phyloP scores from a whole-genome alignment of 2,888 invertebrate species.

The Aplocera efformata region DNA sequence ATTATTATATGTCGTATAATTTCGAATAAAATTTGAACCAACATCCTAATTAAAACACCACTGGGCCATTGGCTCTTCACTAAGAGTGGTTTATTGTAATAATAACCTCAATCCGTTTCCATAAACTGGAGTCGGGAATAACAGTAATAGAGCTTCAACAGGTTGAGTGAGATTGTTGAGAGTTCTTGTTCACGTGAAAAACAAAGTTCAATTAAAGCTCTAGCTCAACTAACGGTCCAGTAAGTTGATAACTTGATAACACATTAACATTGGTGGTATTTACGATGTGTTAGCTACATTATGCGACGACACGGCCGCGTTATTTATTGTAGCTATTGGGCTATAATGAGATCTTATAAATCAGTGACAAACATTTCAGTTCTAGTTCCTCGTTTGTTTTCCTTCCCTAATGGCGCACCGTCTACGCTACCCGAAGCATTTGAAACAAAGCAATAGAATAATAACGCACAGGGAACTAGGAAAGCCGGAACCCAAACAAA shows the following conservation, averaged over 20 bases:
- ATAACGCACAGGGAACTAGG: slow-evolving; percentile 11
- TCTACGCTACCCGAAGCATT: not conserved
- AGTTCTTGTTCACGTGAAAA: slow-evolving; percentile 5
- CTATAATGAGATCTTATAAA: too few species aligned
- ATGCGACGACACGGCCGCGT: too few species aligned
- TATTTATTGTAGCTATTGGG: too few species aligned
- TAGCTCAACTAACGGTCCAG: not conserved
- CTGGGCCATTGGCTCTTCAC: too few species aligned
- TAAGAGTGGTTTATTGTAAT: too few species aligned
- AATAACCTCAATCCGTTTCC: not conserved
- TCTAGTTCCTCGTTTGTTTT: slow-evolving; percentile 1
- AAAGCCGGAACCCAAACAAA: slow-evolving; percentile 16
- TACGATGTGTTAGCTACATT: too few species aligned
- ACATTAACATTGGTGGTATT: too few species aligned
- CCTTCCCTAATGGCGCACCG: not conserved
- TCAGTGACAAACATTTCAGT: too few species aligned
- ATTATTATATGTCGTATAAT: too few species aligned
- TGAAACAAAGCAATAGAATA: slow-evolving; percentile 12
- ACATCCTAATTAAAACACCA: too few species aligned
- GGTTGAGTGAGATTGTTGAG: slow-evolving; percentile 3
- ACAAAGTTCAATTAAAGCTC: not conserved
- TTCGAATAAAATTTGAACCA: too few species aligned
- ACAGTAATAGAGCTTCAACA: slow-evolving; percentile 16
- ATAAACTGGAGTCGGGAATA: not conserved
- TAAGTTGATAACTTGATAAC: not conserved